phyloP scores from a whole-genome alignment of 2,797 vertebrate genomes.

The Poeciliopsis turneri region DNA sequence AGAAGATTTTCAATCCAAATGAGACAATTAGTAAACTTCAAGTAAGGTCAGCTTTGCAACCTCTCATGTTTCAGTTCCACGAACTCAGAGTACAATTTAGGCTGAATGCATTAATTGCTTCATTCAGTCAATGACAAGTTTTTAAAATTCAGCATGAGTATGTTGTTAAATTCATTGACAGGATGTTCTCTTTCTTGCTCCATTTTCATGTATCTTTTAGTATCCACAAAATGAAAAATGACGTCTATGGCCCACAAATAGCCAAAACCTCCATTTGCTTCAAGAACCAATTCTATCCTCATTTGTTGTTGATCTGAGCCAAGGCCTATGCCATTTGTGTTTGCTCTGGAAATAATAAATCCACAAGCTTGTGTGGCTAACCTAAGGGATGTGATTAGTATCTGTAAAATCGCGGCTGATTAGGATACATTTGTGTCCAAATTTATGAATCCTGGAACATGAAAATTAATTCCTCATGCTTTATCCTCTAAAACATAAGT shows the following conservation, averaged over 20 bases:
- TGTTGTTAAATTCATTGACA: slow-evolving; percentile 26
- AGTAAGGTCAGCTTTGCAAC: slow-evolving; percentile 5
- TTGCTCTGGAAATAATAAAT: slow-evolving; percentile 55
- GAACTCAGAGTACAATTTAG: slow-evolving; percentile 59
- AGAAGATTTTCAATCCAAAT: slow-evolving; percentile 27
- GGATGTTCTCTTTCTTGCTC: slow-evolving; percentile 19
- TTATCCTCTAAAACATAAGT: slow-evolving; percentile 71
- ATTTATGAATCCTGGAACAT: slow-evolving; percentile 62
- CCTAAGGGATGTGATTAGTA: slow-evolving; percentile 60
- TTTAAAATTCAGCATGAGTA: slow-evolving; percentile 37
- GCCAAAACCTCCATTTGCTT: slow-evolving; percentile 5
- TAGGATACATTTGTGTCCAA: slow-evolving; percentile 51
- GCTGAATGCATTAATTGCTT: slow-evolving; percentile 49
- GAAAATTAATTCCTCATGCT: slow-evolving; percentile 70
- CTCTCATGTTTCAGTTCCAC: slow-evolving; percentile 42
- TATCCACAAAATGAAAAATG: slow-evolving; percentile 27
- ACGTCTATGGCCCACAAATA: slow-evolving; percentile 15
- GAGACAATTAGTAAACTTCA: slow-evolving; percentile 9
- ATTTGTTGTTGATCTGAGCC: slow-evolving; percentile 5
- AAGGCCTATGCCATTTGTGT: slow-evolving; percentile 5
- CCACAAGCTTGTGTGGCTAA: slow-evolving; percentile 35
- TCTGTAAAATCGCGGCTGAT: slow-evolving; percentile 68
- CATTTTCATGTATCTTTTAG: slow-evolving; percentile 17
- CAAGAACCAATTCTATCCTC: not conserved
- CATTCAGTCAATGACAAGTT: slow-evolving; percentile 44